These are phyloP conservation scores for Gymnarchus niloticus DNA, from an alignment of 2,113 vertebrate genomes.

Conservation along the genomic window DNA sequence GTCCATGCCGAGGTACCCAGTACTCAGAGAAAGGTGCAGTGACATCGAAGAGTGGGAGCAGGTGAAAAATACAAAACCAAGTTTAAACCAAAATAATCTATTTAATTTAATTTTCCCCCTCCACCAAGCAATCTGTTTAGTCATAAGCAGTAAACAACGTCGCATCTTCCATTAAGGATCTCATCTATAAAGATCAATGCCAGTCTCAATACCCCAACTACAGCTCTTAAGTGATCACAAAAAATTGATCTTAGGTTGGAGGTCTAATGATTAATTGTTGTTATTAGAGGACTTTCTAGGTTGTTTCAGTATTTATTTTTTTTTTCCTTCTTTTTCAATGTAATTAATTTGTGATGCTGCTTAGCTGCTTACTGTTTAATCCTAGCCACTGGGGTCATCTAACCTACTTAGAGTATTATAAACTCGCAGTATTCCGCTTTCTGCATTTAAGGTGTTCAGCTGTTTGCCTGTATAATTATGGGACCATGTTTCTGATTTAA, in stretches of 20 bases:
- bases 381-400: not conserved
- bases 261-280: constrained; percentile 6
- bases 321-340: not conserved
- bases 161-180: not conserved
- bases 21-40: constrained; percentile 56
- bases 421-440: constrained; percentile 14
- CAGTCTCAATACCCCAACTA: not conserved
- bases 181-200: not conserved
- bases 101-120: not conserved
- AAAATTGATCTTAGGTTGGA: not conserved
- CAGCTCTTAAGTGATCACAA: not conserved
- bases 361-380: not conserved
- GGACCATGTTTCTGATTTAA: not conserved
- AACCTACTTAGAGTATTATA: not conserved
- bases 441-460: constrained; percentile 6
- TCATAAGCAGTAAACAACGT: not conserved
- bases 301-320: not conserved
- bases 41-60: constrained; percentile 38
- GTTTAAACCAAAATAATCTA: not conserved
- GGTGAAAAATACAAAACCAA: not conserved
- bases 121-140: not conserved
- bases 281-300: not conserved
- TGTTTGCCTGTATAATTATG: constrained; percentile 1
- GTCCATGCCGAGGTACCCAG: constrained; percentile 66
- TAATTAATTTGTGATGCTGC: constrained; percentile 12